Evolutionary conservation across 2,113 vertebrate species (phyloP), one percentile per base, ranked within the genome.

Genomic region (Catharus bicknelli): DNA sequence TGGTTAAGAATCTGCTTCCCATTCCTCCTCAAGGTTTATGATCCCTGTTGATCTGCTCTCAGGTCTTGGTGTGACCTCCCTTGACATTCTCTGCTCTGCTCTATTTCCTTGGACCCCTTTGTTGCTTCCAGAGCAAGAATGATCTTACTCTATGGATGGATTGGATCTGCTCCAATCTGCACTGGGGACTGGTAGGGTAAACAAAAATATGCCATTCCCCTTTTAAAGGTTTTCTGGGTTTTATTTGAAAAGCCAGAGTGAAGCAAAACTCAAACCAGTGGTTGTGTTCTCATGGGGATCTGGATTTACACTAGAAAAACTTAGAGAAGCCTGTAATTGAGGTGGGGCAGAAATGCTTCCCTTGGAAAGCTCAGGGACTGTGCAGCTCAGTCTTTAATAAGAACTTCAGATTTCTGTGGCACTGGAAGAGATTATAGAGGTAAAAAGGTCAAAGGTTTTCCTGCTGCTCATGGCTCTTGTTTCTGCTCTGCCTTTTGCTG

Each of bases 81-180:
- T 40, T 70, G 38, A 11, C 34, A 20, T 30, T 11, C 66, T 54
- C 1, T 51, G 13, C 38, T 67, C 48, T 48, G 29, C 9, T 51
- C 10, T 40, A 3, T 62, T 86, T 67, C 14, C 15, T 36, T 55
- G 58, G 67, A n/a, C n/a, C 22, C 26, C 45, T 86, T 86, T 59
- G 36, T 32, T 72, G 45, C 32, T 73, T 64, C 32, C 40, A 54
- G 47, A 47, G 13, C 62, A 45, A 57, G 47, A 66, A 40, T 0
- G 1, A 3, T 40, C 4, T 48, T 17, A 14, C 5, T 63, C 19
- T 40, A 2, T 64, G 2, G 0, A 0, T 57, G 40, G 45, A 4
- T n/a, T 77, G 26, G 32, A 20, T 73, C 54, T 58, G 38, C 57
- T 62, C 23, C 13, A 26, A 0, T 43, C 48, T 18, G 20, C 51